Evolutionary conservation across 1,140 invertebrate species (phyloP).

Genomic region (Eufriesea mexicana): DNA sequence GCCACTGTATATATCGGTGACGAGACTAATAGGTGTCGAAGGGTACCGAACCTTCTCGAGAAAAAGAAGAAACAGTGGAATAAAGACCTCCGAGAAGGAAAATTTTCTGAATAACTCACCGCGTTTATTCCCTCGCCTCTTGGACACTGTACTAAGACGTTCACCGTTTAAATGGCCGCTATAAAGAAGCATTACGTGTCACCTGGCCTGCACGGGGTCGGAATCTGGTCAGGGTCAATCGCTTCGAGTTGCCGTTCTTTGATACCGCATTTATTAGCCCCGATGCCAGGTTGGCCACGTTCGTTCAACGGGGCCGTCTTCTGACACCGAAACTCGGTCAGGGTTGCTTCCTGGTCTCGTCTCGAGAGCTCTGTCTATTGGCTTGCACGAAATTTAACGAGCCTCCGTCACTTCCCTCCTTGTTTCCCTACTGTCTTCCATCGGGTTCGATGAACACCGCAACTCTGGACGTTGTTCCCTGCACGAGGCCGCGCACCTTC

Average conservation of each 20-base stretch:
- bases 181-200: background rate
- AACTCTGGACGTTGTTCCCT: no score
- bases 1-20: no score
- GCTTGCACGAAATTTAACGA: conserved; percentile 1
- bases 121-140: background rate
- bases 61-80: no score
- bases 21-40: no score
- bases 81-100: no score
- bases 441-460: background rate
- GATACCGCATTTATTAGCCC: conserved; percentile 49
- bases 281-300: conserved; percentile 49
- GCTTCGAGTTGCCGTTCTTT: conserved; percentile 26
- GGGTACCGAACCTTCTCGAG: no score
- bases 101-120: background rate
- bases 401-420: background rate
- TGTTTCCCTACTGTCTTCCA: background rate
- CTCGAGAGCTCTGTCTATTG: background rate
- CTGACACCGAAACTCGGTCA: conserved; percentile 55
- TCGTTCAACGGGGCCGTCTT: conserved; percentile 22
- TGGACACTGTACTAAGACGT: background rate
- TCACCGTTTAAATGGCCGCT: background rate
- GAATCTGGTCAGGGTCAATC: conserved; percentile 54
- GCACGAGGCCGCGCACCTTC: no score
- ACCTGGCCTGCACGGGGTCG: background rate
- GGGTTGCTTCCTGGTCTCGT: conserved; percentile 41